Percentiles rank a stretch among this genome's conserved stretches.
Evolutionary conservation across 2,797 vertebrate genomes (phyloP).

Genomic region (Todus mexicanus): DNA sequence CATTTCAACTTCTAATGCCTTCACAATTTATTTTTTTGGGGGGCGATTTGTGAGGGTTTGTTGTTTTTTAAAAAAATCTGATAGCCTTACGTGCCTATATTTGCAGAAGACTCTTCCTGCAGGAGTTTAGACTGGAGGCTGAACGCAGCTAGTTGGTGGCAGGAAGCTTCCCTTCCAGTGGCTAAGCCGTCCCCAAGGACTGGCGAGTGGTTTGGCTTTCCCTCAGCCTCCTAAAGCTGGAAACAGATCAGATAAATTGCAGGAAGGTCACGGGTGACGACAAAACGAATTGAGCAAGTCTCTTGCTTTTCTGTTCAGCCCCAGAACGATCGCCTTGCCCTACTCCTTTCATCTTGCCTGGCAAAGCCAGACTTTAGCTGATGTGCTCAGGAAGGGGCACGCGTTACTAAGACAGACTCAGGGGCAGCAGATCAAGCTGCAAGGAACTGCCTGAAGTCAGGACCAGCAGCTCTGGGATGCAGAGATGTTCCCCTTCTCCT

Average conservation of each 20-base stretch:
- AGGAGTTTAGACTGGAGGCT: too few relatives aligned
- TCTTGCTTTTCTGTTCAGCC: background rate
- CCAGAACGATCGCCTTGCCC: background rate
- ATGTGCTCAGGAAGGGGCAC: background rate
- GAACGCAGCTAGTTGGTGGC: background rate
- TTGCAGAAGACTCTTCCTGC: background rate
- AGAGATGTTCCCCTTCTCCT: background rate
- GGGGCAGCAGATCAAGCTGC: background rate
- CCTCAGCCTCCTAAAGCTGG: background rate
- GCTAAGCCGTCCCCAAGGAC: background rate
- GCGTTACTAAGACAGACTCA: background rate
- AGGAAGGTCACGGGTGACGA: background rate
- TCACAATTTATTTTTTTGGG: background rate
- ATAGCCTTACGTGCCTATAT: background rate
- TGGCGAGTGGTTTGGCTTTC: background rate
- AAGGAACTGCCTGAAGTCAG: background rate
- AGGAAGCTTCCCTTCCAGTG: background rate
- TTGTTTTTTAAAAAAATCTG: background rate
- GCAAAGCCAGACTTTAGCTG: background rate
- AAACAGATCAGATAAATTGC: background rate
- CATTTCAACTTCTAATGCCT: background rate
- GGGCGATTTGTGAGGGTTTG: background rate
- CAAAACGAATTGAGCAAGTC: background rate
- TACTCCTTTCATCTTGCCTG: background rate
- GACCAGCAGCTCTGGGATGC: background rate